Percentiles rank a stretch among this genome's conserved stretches.
These are phyloP conservation scores for Trichechus manatus DNA, from an alignment of 2,113 vertebrate genomes.

Conservation along the genomic window DNA sequence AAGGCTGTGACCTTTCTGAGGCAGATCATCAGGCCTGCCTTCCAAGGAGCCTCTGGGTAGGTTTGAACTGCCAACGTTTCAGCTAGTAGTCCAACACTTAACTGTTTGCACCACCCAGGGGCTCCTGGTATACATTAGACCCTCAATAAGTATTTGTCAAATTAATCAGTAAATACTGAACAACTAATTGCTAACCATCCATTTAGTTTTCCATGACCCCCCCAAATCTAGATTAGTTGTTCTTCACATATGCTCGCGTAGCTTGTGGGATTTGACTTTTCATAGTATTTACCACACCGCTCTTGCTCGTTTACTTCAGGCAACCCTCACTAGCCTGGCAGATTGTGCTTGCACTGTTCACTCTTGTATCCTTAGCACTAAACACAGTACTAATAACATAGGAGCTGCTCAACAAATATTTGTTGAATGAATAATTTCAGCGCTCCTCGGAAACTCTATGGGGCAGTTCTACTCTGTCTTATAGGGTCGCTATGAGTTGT, in stretches of 20 bases:
- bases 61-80: too few species aligned
- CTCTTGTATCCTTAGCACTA: background rate
- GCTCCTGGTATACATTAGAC: background rate
- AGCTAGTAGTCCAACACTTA: too few species aligned
- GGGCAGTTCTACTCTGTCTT: too few species aligned
- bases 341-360: background rate
- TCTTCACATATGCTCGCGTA: background rate
- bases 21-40: too few species aligned
- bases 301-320: background rate
- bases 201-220: background rate
- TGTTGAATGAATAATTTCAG: too few species aligned
- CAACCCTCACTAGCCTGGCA: background rate
- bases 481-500: too few species aligned
- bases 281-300: background rate
- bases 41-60: too few species aligned
- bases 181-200: background rate
- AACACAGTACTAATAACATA: conserved; percentile 7
- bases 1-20: too few species aligned
- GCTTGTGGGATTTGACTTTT: background rate
- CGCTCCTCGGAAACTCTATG: too few species aligned
- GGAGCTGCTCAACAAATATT: too few species aligned
- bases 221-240: background rate
- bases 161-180: conserved; percentile 1
- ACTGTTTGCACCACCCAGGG: too few species aligned
- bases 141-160: conserved; percentile 25